Base-by-base conservation (phyloP, 2,888 invertebrate genomes). In the Sipha maydis region DNA sequence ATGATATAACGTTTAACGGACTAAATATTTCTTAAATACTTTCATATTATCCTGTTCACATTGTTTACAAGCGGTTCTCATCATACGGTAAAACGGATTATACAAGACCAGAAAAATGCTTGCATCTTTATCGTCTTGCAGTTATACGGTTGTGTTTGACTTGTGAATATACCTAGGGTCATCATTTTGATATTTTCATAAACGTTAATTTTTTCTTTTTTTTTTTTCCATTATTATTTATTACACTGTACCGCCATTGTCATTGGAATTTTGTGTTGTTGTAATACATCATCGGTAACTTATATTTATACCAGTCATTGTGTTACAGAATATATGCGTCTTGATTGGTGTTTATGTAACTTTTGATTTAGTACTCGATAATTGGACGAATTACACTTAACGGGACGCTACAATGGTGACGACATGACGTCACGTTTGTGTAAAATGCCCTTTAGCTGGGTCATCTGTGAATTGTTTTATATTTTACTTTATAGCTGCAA, bases 371-470 rank as follows among this genome's bases (percentile, higher is more conserved):
- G 56, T 61, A 34, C 56, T 61, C 5, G 79, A 79, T 79, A 79
- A 79, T 79, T 79, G 56, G 56, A 56, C 56, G 21, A 54, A 41
- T 61, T 79, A 25, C 34, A 79, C 56, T 79, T 79, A 61, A 17
- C 56, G 56, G 31, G 79, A 61, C 11, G 79, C 31, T 9, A 54
- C 79, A 61, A 61, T 61, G 34, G 79, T n/a, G 56, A 61, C 25
- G 79, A 79, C 79, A 79, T 61, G 14, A 48, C 48, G 56, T 79
- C 79, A 79, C 79, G 79, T 79, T 79, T 61, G 79, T 79, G 34
- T 79, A 79, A 61, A 79, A 79, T 79, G 79, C 79, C 79, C 79
- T 79, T 56, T 79, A 79, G 79, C 31, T 34, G 34, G 79, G 79
- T 79, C 79, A 61, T 79, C 79, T 61, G 56, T 2, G 56, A 34